A percentile compares a stretch with the other conserved stretches of the same genome.
phyloP scores from a whole-genome alignment of 2,797 vertebrate species.

The Eulemur albifrons region DNA sequence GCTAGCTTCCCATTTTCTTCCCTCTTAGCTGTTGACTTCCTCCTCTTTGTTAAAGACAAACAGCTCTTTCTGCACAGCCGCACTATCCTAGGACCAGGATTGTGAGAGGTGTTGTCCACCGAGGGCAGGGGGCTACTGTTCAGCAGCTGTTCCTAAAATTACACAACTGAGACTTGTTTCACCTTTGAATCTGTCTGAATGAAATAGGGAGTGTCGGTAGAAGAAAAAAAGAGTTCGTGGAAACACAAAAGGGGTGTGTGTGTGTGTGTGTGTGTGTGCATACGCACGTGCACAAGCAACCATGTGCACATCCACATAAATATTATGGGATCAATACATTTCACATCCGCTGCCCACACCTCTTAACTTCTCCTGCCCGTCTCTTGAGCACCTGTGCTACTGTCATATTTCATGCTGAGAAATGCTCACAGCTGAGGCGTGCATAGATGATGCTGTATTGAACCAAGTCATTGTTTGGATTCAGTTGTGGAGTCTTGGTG shows the following conservation, averaged over 20 bases:
- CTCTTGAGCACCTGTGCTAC: conserved; percentile 63
- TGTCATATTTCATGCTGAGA: conserved; percentile 68
- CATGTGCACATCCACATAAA: conserved; percentile 61
- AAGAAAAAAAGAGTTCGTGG: neutral
- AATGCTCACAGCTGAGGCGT: conserved; percentile 46
- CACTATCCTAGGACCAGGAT: conserved; percentile 54
- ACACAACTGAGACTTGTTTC: conserved; percentile 4
- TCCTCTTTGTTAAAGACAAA: conserved; percentile 72
- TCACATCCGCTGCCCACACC: conserved; percentile 67
- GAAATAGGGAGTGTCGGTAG: neutral
- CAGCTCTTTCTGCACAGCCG: conserved; percentile 67
- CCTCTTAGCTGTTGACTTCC: conserved; percentile 77
- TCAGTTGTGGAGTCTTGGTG: conserved; percentile 15
- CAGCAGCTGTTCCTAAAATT: conserved; percentile 58
- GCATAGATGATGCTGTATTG: conserved; percentile 61
- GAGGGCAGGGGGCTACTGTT: neutral
- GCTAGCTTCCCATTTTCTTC: conserved; percentile 78
- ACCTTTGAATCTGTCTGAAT: conserved; percentile 13
- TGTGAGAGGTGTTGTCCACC: neutral
- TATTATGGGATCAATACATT: conserved; percentile 65
- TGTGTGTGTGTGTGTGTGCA: too few relatives aligned
- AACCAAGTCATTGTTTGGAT: conserved; percentile 64
- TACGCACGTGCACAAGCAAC: neutral
- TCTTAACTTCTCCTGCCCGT: conserved; percentile 70
- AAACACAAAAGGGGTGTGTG: conserved; percentile 20